A percentile compares a stretch with the other conserved stretches of the same genome.
phyloP scores from a whole-genome alignment of 1,140 invertebrate genomes.

The Scaptomyza graminum region DNA sequence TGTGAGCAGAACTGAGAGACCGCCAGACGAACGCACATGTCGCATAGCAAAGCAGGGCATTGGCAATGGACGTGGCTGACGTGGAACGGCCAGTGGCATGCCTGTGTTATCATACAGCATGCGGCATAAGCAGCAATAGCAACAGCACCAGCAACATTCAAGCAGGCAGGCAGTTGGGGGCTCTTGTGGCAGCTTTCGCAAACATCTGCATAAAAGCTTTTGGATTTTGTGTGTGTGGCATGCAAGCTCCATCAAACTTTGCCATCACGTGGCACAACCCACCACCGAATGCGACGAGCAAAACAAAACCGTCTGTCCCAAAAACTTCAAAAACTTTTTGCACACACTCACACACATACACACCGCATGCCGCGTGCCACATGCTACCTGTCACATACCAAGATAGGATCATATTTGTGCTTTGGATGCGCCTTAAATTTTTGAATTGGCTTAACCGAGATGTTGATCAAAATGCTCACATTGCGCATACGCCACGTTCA shows the following conservation, averaged over 20 bases:
- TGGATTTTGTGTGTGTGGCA: conserved; percentile 48
- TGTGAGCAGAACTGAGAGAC: conserved; percentile 66
- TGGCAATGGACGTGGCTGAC: conserved; percentile 6
- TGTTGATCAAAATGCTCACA: conserved; percentile 24
- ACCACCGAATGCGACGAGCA: conserved; percentile 57
- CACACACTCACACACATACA: neutral
- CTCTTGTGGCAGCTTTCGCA: conserved; percentile 50
- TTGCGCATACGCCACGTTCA: conserved; percentile 42
- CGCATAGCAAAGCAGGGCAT: conserved; percentile 5
- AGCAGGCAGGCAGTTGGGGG: neutral
- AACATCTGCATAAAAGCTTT: conserved; percentile 62
- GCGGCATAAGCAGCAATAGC: conserved; percentile 23
- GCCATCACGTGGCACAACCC: conserved; percentile 51
- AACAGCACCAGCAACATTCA: neutral
- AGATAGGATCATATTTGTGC: neutral
- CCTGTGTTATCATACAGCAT: conserved; percentile 61
- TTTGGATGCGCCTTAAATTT: neutral
- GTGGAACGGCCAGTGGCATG: conserved; percentile 29
- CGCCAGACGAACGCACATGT: conserved; percentile 50
- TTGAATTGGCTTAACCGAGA: neutral
- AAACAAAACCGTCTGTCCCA: conserved; percentile 64
- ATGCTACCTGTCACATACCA: conserved; percentile 7
- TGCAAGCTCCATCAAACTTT: conserved; percentile 45
- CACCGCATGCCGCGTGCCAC: neutral
- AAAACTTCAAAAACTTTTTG: conserved; percentile 37